A percentile compares a stretch with the other conserved stretches of the same genome.
These are phyloP conservation scores for Pampusana beccarii DNA, from an alignment of 2,113 vertebrate genomes.

Conservation along the genomic window DNA sequence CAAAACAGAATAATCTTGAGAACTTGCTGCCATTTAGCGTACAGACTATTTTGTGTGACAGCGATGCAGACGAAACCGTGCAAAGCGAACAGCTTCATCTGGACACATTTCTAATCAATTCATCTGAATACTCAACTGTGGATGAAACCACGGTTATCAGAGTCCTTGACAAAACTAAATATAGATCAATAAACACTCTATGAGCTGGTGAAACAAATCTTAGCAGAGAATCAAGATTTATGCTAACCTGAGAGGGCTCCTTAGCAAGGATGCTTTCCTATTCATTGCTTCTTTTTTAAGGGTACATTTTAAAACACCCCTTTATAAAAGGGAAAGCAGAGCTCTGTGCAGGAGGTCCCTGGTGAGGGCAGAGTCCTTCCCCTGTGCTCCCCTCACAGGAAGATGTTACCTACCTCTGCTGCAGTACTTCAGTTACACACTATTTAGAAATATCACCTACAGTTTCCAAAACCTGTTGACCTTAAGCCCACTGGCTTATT, in stretches of 20 bases:
- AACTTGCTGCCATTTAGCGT: conserved; percentile 64
- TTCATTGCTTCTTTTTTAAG: not conserved
- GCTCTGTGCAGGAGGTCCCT: not conserved
- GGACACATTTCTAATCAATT: not conserved
- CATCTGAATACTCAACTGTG: conserved; percentile 13
- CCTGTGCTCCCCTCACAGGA: not conserved
- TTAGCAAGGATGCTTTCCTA: conserved; percentile 28
- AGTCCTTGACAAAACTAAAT: not conserved
- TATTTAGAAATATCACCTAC: not conserved
- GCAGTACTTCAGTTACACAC: not conserved
- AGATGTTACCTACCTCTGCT: not conserved
- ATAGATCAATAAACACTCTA: conserved; percentile 23
- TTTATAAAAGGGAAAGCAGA: not conserved
- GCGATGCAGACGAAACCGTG: conserved; percentile 38
- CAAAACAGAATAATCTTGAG: conserved; percentile 61
- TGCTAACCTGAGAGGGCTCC: conserved; percentile 17
- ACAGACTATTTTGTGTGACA: conserved; percentile 33
- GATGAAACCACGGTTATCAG: not conserved
- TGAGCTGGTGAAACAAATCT: conserved; percentile 33
- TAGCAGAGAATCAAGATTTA: conserved; percentile 11
- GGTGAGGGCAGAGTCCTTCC: not conserved
- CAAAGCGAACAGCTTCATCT: conserved; percentile 6
- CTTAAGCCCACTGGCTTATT: not conserved
- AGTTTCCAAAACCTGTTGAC: not conserved
- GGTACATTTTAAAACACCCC: not conserved